These are phyloP conservation scores for Helicolenus hilgendorfi DNA, from an alignment of 2,797 vertebrate species.

Conservation along the genomic window DNA sequence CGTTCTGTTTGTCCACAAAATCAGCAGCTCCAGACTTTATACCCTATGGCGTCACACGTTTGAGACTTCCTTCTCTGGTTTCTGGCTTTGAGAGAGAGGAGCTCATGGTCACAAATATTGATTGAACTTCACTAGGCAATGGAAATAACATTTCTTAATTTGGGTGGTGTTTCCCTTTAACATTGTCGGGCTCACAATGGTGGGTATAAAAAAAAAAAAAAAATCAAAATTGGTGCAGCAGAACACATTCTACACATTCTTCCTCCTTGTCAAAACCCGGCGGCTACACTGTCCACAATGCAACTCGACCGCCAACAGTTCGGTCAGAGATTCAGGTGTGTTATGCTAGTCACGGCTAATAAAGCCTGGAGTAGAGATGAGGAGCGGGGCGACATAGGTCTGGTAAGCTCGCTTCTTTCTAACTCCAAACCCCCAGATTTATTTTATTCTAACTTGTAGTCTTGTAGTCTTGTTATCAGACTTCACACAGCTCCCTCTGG, in stretches of 20 bases:
- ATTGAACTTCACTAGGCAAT: no score
- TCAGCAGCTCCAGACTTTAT: no score
- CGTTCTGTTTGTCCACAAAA: fast-evolving
- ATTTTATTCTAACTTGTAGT: neutral
- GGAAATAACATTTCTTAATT: no score
- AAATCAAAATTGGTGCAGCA: neutral
- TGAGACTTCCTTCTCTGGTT: no score
- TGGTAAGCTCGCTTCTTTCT: neutral
- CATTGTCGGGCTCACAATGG: neutral
- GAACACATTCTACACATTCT: neutral
- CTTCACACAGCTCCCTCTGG: neutral
- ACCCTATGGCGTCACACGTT: no score
- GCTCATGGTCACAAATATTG: no score
- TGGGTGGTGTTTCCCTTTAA: no score
- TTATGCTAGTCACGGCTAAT: neutral
- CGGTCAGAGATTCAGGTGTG: fast-evolving
- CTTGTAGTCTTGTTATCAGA: neutral
- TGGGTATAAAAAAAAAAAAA: neutral
- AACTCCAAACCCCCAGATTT: neutral
- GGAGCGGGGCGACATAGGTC: neutral
- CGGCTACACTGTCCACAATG: neutral
- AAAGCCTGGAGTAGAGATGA: neutral
- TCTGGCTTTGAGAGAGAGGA: no score
- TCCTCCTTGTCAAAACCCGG: neutral
- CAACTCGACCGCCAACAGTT: neutral